Evolutionary conservation across 2,888 invertebrate species (phyloP).

Genomic region (Euplexia lucipara): DNA sequence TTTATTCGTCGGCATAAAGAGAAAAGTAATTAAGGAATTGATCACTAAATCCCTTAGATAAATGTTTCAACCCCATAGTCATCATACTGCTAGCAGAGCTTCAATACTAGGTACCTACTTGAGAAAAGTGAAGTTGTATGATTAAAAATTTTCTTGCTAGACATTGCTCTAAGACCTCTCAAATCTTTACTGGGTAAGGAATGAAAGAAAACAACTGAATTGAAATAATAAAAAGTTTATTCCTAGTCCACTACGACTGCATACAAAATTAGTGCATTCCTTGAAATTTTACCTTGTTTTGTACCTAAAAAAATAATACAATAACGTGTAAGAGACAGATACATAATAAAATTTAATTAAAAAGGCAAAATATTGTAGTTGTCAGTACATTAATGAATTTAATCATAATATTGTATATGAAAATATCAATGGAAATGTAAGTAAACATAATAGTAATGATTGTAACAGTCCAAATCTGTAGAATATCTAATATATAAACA

Average conservation of each 20-base stretch:
- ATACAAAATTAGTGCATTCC: constrained; percentile 78
- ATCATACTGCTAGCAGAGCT: no score
- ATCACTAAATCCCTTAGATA: no score
- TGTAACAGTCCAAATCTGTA: constrained; percentile 57
- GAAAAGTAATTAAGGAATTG: no score
- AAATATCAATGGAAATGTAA: constrained; percentile 63
- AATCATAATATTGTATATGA: constrained; percentile 50
- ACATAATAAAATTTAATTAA: constrained; percentile 64
- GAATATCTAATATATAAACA: constrained; percentile 44
- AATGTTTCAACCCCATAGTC: no score
- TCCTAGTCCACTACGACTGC: constrained; percentile 81
- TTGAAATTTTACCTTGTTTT: constrained; percentile 73
- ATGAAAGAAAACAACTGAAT: constrained; percentile 58
- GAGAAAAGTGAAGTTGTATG: no score
- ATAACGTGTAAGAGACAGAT: constrained; percentile 63
- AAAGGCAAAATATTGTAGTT: constrained; percentile 62
- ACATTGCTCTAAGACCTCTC: not conserved
- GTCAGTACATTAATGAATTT: constrained; percentile 67
- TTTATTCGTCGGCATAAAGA: no score
- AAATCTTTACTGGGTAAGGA: constrained; percentile 1
- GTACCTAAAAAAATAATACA: constrained; percentile 79
- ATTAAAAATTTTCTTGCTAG: no score
- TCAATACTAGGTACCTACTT: no score
- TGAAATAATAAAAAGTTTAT: constrained; percentile 76
- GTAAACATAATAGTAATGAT: constrained; percentile 49